Conservation (phyloP, 1,140 invertebrate genomes). For the Aphelenchoides besseyi region DNA sequence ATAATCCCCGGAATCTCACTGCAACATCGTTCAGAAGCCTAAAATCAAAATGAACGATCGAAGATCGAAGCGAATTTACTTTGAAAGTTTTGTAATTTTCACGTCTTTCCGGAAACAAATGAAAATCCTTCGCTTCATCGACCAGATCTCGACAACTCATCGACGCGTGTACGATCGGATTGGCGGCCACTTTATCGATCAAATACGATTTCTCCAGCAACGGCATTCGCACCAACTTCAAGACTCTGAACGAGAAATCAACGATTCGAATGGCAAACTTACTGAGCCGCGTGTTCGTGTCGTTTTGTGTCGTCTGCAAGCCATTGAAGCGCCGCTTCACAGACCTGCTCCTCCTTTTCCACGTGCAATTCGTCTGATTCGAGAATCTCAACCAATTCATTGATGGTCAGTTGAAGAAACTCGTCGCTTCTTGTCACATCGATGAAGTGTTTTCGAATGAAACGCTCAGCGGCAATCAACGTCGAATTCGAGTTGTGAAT, state of each 20-base stretch:
- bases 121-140: slow-evolving; percentile 79
- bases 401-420: slow-evolving; percentile 71
- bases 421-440: slow-evolving; percentile 77
- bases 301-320: slow-evolving; percentile 29
- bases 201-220: slow-evolving; percentile 77
- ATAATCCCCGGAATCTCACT: slow-evolving; percentile 76
- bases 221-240: slow-evolving; percentile 76
- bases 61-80: background rate
- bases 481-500: slow-evolving; percentile 74
- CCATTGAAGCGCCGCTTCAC: slow-evolving; percentile 43
- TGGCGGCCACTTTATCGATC: slow-evolving; percentile 76
- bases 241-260: slow-evolving; percentile 69
- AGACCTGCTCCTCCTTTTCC: slow-evolving; percentile 68
- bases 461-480: slow-evolving; percentile 75
- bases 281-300: slow-evolving; percentile 29
- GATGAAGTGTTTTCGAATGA: slow-evolving; percentile 78
- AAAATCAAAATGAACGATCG: slow-evolving; percentile 49
- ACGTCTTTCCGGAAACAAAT: slow-evolving; percentile 78
- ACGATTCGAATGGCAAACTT: slow-evolving; percentile 3
- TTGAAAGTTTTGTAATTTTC: slow-evolving; percentile 47
- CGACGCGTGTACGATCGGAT: slow-evolving; percentile 72
- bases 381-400: slow-evolving; percentile 73
- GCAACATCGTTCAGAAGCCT: slow-evolving; percentile 74
- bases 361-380: slow-evolving; percentile 77
- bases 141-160: slow-evolving; percentile 71